These are phyloP conservation scores for Petrophora chlorosata DNA, from an alignment of 2,888 invertebrate genomes.

Conservation along the genomic window DNA sequence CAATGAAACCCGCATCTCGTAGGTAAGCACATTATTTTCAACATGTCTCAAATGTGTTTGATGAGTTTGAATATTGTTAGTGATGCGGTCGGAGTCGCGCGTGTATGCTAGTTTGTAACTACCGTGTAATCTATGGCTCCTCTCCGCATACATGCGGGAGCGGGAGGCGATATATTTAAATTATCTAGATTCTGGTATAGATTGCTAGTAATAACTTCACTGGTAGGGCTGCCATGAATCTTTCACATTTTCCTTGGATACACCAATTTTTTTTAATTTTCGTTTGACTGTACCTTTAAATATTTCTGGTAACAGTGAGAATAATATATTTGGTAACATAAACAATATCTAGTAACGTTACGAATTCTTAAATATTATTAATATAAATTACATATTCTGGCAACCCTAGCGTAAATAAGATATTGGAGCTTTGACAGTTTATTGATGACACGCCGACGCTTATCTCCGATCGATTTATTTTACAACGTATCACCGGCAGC, in stretches of 20 bases:
- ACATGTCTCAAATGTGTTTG: too few species aligned
- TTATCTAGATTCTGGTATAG: conserved; percentile 19
- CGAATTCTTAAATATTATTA: too few species aligned
- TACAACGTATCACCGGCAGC: background rate
- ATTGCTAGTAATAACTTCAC: conserved; percentile 12
- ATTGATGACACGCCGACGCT: conserved; percentile 24
- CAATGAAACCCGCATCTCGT: too few species aligned
- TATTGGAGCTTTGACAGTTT: conserved; percentile 24
- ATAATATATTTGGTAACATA: background rate
- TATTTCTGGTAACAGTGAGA: too few species aligned
- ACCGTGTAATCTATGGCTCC: background rate
- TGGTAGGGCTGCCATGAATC: background rate
- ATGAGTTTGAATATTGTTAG: too few species aligned
- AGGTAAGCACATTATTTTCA: too few species aligned
- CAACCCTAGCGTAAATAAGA: conserved; percentile 24
- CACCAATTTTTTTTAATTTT: too few species aligned
- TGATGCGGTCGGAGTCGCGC: too few species aligned
- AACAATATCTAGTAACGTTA: background rate
- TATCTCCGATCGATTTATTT: conserved; percentile 22
- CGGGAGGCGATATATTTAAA: conserved; percentile 23
- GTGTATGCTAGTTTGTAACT: too few species aligned
- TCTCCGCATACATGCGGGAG: background rate
- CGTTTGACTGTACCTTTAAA: too few species aligned
- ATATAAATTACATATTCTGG: background rate
- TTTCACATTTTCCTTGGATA: too few species aligned